Evolutionary conservation across 2,113 vertebrate species (phyloP).

Genomic region (Tenebrosternarchus preto): DNA sequence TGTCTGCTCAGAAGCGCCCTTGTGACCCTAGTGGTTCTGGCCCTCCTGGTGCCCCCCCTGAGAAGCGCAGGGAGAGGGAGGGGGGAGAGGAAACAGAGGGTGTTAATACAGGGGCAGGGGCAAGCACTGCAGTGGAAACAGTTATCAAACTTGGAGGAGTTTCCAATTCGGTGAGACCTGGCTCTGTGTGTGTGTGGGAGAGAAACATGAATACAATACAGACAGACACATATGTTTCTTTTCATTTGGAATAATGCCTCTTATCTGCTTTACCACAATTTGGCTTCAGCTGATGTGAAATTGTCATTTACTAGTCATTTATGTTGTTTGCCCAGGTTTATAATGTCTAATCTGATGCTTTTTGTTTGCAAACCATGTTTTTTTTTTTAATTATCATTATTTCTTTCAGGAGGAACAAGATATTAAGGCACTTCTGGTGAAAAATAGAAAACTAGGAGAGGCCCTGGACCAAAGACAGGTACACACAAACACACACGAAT

Average conservation of each 20-base stretch:
- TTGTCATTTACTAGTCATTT: neutral
- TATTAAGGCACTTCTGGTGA: constrained; percentile 89
- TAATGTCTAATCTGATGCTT: neutral
- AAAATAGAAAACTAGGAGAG: constrained; percentile 93
- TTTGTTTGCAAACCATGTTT: neutral
- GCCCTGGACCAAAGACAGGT: constrained; percentile 89
- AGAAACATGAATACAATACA: too few relatives aligned
- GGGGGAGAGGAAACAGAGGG: constrained; percentile 76
- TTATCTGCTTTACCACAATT: too few relatives aligned
- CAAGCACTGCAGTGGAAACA: constrained; percentile 91
- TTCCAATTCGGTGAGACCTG: constrained; percentile 83
- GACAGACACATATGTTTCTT: neutral
- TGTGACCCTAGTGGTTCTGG: constrained; percentile 80
- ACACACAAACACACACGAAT: neutral
- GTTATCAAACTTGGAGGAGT: constrained; percentile 94
- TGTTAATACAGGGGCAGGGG: constrained; percentile 73
- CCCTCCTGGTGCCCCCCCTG: constrained; percentile 76
- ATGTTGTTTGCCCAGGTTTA: neutral
- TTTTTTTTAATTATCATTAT: neutral
- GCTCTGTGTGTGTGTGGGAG: neutral
- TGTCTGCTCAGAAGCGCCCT: constrained; percentile 88
- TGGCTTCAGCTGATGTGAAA: too few relatives aligned
- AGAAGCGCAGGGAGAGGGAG: constrained; percentile 88
- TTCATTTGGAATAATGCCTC: too few relatives aligned
- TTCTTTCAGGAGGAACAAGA: constrained; percentile 90